phyloP scores from a whole-genome alignment of 2,888 invertebrate species.

The Geophilus truncorum region DNA sequence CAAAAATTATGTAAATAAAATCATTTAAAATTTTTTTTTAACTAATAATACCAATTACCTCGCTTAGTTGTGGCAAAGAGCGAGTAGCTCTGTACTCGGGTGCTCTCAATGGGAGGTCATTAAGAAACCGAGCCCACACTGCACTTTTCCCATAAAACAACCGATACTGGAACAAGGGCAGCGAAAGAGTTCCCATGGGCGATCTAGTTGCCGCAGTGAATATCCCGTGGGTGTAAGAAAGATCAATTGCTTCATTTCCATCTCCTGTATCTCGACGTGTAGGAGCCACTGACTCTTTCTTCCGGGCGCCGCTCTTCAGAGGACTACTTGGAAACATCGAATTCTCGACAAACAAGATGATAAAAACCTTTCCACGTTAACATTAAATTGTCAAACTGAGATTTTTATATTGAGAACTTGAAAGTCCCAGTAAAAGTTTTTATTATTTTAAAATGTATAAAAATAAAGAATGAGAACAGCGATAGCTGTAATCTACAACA shows the following conservation, averaged over 20 bases:
- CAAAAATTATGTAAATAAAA: not conserved
- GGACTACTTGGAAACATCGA: not conserved
- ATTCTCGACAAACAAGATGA: not conserved
- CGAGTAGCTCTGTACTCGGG: not conserved
- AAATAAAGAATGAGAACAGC: too few species aligned
- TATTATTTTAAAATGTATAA: too few species aligned
- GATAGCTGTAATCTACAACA: too few species aligned
- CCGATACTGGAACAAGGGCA: not conserved
- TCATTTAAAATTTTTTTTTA: not conserved
- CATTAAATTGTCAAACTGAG: not conserved
- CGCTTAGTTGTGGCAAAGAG: not conserved
- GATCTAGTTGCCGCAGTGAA: not conserved
- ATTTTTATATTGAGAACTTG: not conserved
- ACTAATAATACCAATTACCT: not conserved
- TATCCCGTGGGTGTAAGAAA: not conserved
- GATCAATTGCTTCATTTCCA: not conserved
- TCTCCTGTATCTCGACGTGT: not conserved
- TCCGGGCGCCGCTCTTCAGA: not conserved
- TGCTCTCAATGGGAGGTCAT: not conserved
- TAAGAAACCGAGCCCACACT: not conserved
- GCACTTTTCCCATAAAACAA: not conserved
- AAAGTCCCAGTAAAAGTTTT: too few species aligned
- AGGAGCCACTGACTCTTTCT: not conserved
- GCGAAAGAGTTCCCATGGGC: not conserved
- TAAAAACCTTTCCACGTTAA: not conserved